Base-by-base conservation (phyloP, 2,888 invertebrate genomes). In the Cryptocephalus moraei region DNA sequence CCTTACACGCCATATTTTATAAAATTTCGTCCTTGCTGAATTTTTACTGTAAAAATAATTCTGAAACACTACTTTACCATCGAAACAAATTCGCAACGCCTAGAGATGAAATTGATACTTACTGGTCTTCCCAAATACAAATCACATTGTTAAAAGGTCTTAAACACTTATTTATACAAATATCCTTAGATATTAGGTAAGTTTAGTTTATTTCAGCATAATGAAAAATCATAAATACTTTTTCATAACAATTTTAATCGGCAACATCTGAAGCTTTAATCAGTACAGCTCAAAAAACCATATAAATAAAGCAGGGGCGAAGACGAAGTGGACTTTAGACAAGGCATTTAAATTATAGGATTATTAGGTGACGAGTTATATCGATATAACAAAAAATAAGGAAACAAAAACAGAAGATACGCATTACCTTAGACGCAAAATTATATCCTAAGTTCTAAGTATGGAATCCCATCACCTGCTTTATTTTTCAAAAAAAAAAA, bases 231-330 rank as follows among this genome's bases (percentile, higher is more conserved):
- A 22, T 22, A 22, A 22, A 22, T 22, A 22, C 22, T 22, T 60
- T 63, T 61, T 60, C 59, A 62, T 62, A 64, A 64, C 63, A 65
- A 63, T 63, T 65, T 64, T 64, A 64, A 64, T 65, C 55, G 60
- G 62, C 64, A 65, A 65, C 64, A 65, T 64, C 57, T 60, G 62
- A 63, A 62, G 62, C 61, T 61, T 60, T 60, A 58, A 55, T 61
- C 58, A 57, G 56, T 64, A 65, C 65, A 65, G 63, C 60, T 65
- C 54, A 60, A 56, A 62, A 57, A 61, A 54, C 22, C 51, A 62
- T 59, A 60, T 60, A 63, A 61, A 62, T 62, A 62, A 58, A 62
- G 63, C 65, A 64, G 63, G 64, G 65, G 63, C 59, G 62, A 53
- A 54, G 50, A 47, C 45, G 33, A 53, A 55, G 55, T 57, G 58